Conservation (phyloP, 1,140 invertebrate genomes). For the Hormaphis cornu region DNA sequence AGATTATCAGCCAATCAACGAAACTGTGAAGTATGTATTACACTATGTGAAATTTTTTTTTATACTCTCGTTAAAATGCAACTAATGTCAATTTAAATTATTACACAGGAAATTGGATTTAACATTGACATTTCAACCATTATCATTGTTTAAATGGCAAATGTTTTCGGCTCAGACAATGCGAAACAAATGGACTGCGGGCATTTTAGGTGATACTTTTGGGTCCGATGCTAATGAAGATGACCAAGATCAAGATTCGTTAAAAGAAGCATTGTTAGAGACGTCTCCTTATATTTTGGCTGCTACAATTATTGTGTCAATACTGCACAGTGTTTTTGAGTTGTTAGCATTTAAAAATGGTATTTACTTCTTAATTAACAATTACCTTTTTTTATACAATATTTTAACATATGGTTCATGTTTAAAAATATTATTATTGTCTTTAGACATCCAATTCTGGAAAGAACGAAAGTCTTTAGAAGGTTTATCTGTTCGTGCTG, state of each 20-base stretch:
- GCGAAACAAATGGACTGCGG: conserved; percentile 62
- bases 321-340: conserved; percentile 96
- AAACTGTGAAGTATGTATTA: conserved; percentile 56
- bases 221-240: conserved; percentile 43
- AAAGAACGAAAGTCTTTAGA: conserved; percentile 93
- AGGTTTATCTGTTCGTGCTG: conserved; percentile 91
- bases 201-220: conserved; percentile 49
- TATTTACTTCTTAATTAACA: conserved; percentile 41
- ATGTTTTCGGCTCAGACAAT: conserved; percentile 85
- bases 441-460: conserved; percentile 96
- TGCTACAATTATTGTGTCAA: conserved; percentile 83
- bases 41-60: background rate
- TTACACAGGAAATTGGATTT: conserved; percentile 49
- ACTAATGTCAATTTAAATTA: background rate
- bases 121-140: conserved; percentile 80
- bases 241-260: conserved; percentile 76
- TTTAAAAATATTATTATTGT: background rate
- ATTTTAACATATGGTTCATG: background rate
- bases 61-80: conserved; percentile 14
- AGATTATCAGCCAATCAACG: conserved; percentile 92
- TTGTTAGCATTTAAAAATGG: conserved; percentile 98
- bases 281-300: conserved; percentile 93
- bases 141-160: conserved; percentile 96
- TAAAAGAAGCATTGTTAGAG: conserved; percentile 94
- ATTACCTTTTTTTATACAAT: background rate